These are phyloP conservation scores for Cephalopterus ornatus DNA, from an alignment of 2,113 vertebrate genomes.

Conservation along the genomic window DNA sequence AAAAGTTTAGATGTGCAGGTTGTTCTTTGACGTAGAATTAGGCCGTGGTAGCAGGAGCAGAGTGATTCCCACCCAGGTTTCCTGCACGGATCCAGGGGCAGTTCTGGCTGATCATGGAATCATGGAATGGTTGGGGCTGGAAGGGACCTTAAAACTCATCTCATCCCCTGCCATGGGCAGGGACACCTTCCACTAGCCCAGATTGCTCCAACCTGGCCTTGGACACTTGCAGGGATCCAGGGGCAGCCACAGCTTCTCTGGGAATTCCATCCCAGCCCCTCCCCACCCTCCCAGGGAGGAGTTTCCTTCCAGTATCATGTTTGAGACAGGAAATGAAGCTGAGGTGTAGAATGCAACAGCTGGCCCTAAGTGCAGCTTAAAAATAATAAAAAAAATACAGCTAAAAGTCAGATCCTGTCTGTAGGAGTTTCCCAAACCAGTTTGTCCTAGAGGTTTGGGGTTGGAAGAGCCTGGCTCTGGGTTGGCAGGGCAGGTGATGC, in stretches of 20 bases:
- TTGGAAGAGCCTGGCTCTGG: neutral
- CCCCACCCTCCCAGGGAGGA: rapidly evolving
- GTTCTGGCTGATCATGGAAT: neutral
- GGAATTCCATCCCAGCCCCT: neutral
- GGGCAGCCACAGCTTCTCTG: neutral
- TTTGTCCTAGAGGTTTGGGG: neutral
- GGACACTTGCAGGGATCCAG: neutral
- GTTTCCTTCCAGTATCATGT: neutral
- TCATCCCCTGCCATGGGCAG: neutral
- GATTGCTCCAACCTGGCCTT: neutral
- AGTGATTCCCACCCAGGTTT: neutral
- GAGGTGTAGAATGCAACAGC: neutral
- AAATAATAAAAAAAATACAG: neutral
- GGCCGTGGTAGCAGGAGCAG: neutral
- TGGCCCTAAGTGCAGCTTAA: neutral
- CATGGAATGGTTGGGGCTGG: neutral
- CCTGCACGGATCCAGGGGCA: neutral
- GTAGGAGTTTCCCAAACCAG: neutral
- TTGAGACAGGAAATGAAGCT: neutral
- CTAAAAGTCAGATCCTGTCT: rapidly evolving
- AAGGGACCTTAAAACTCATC: neutral
- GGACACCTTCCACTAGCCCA: neutral
- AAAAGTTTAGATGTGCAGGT: neutral
- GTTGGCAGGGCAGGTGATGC: neutral
- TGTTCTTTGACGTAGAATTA: neutral